Evolutionary conservation across 2,797 vertebrate genomes (phyloP).

Genomic region (Acipenser oxyrinchus): DNA sequence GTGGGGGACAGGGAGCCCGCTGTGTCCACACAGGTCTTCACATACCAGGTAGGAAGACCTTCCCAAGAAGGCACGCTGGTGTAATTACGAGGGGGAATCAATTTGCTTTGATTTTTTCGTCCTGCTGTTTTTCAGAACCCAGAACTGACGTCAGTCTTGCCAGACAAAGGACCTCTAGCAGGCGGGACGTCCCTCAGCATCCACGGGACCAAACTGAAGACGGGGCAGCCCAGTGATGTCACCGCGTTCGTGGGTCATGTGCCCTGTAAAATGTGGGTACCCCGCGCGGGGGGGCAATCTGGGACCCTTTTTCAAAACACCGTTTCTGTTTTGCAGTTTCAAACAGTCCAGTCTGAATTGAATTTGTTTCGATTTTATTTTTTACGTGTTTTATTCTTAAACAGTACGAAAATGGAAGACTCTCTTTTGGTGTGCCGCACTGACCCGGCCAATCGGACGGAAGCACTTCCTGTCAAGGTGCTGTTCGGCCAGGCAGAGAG

Average conservation of each 20-base stretch:
- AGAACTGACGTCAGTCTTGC: conserved; percentile 52
- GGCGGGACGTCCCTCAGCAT: conserved; percentile 75
- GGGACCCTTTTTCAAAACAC: too few relatives aligned
- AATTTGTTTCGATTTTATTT: too few relatives aligned
- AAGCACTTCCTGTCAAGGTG: conserved; percentile 49
- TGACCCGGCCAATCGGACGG: conserved; percentile 49
- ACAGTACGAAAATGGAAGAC: conserved; percentile 49
- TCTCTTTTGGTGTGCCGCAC: conserved; percentile 67
- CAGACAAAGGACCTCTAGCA: conserved; percentile 65
- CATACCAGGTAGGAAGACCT: conserved; percentile 63
- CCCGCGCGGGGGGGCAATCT: too few relatives aligned
- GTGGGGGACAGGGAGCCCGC: conserved; percentile 55
- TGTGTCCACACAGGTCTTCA: conserved; percentile 62
- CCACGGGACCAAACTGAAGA: conserved; percentile 62
- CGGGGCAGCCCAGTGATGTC: conserved; percentile 58
- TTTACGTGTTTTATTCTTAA: not conserved
- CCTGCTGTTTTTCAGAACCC: conserved; percentile 57
- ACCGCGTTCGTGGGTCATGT: conserved; percentile 59
- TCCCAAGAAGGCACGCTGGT: too few relatives aligned
- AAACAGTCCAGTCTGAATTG: too few relatives aligned
- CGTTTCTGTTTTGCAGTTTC: too few relatives aligned
- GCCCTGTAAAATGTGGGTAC: conserved; percentile 69
- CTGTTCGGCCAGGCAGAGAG: conserved; percentile 63
- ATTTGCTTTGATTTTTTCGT: too few relatives aligned
- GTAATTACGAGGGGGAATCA: too few relatives aligned